Base-by-base conservation (phyloP, 2,888 invertebrate genomes). In the Spilarctia lutea region DNA sequence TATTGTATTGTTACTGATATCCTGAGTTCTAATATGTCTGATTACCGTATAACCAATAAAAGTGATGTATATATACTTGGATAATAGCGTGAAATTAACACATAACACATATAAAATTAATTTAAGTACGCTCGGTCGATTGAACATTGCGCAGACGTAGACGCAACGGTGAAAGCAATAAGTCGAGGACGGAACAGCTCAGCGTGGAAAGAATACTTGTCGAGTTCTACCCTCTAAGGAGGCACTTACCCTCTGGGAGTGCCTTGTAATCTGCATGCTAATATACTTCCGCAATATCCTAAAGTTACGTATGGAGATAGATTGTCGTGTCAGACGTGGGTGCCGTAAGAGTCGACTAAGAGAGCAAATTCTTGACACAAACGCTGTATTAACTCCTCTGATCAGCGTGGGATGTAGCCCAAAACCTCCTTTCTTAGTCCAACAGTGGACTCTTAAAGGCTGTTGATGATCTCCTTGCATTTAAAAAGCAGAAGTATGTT, bases 141-240 rank as follows among this genome's bases (percentile, higher is more conserved):
- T 80, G 79, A 76, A 71, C 75, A 76, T 80, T 82, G 82, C 81
- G 71, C 74, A 74, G 73, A 67, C 80, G 71, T 35, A 65, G 65
- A 71, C 80, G 83, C 80, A 84, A 68, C 75, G 76, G 83, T 79
- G 83, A 83, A 83, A 83, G 83, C 80, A 42, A 20, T 65, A 33
- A 56, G 73, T 6, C 83, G 83, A 84, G 83, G 83, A 76, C 82
- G 83, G 10, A 74, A 45, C 48, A 35, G n/a, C 24, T 71, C n/a
- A 3, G 13, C 13, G 45, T 65, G 3, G 30, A 39, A 27, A 30
- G 13, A 33, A 63, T 71, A 8, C 60, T 18, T 30, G 63, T 30
- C 30, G n/a, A 56, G 63, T 63, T 27, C 16, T 2, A 60, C 18
- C 30, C 30, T 63, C 30, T 8, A 7, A 63, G 63, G 63, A 63